Conservation (phyloP, 2,797 vertebrate genomes). For the Glyptemys insculpta region DNA sequence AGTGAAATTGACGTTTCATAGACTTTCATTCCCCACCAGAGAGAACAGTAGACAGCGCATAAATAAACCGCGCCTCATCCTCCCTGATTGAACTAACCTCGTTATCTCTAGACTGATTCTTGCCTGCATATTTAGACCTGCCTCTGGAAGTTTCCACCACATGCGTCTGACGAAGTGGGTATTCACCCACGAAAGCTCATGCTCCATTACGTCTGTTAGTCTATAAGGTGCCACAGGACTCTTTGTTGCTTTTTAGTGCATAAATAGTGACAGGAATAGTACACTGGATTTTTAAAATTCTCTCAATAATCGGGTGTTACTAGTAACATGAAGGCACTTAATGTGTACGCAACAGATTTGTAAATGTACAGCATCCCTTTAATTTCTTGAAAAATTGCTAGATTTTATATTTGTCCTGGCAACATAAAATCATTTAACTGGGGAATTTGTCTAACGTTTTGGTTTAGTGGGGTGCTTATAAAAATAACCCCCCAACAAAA, state of each 20-base stretch:
- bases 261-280: conserved; percentile 62
- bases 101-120: no score
- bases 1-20: conserved; percentile 67
- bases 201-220: no score
- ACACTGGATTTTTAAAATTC: neutral
- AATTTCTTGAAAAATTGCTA: conserved; percentile 44
- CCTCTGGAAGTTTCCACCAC: no score
- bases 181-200: no score
- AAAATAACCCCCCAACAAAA: conserved; percentile 33
- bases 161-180: no score
- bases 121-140: no score
- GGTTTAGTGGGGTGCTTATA: conserved; percentile 35
- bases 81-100: no score
- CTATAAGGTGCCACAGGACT: no score
- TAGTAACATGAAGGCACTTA: neutral
- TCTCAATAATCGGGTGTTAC: neutral
- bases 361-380: neutral
- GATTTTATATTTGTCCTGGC: conserved; percentile 16
- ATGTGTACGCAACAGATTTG: neutral
- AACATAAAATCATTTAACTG: conserved; percentile 33
- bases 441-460: conserved; percentile 41
- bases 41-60: conserved; percentile 63
- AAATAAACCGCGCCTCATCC: conserved; percentile 8
- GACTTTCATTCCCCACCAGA: conserved; percentile 63
- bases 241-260: neutral